A percentile compares a stretch with the other conserved stretches of the same genome.
phyloP scores from a whole-genome alignment of 2,113 vertebrate species.

The Dromiciops gliroides region DNA sequence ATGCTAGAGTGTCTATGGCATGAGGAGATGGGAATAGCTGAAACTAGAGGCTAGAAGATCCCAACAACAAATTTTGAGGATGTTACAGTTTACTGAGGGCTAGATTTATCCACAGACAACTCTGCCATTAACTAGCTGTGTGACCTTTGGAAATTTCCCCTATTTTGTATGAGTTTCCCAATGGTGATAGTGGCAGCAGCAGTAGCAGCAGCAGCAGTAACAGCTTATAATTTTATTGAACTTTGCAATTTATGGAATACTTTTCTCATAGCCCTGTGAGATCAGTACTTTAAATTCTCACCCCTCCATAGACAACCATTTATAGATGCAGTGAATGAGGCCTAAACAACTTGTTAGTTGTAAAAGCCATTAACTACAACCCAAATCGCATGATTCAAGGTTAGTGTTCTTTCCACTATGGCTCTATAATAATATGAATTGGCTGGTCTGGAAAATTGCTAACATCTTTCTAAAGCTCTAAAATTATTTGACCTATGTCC shows the following conservation, averaged over 20 bases:
- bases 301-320: background rate
- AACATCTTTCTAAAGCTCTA: background rate
- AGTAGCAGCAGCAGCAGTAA: background rate
- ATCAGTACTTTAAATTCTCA: background rate
- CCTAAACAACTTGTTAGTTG: background rate
- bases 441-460: background rate
- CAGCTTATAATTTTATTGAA: background rate
- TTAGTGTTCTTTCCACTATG: background rate
- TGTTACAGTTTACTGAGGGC: background rate
- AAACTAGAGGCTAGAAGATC: background rate
- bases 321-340: background rate
- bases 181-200: background rate
- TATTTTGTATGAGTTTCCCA: background rate
- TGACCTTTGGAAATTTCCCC: background rate
- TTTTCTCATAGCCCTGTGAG: background rate
- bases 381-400: background rate
- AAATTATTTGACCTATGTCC: background rate
- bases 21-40: background rate
- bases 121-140: background rate
- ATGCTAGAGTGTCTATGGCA: background rate
- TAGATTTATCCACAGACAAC: background rate
- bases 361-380: background rate
- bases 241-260: background rate
- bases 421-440: background rate
- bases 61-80: background rate